Evolutionary conservation across 2,113 vertebrate genomes (phyloP), one percentile per base, ranked within the genome.

Genomic region (Benitochromis conjunctus): DNA sequence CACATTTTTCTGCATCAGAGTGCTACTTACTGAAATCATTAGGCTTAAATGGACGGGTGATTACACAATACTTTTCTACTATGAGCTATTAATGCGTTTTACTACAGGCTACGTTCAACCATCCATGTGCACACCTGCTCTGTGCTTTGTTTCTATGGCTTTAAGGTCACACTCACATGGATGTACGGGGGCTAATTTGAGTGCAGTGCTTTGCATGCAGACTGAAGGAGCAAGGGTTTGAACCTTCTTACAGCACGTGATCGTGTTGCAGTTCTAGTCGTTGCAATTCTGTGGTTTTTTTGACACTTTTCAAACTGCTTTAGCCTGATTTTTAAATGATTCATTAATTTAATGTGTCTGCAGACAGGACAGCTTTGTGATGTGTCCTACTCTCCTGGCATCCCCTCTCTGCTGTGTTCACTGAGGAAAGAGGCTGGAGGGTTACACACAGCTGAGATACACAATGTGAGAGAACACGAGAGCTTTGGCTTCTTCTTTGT

Each of bases 221-320:
- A 14, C 13, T 26, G 38, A 43, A 46, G 38, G 38, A 26, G 13
- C n/a, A 41, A 21, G n/a, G 64, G 64, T 16, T 0, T 5, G 13
- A 71, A 46, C 9, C 13, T 29, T 29, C 58, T 71, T 71, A 46
- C 38, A 71, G 21, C 64, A 2, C 21, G 21, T 69, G 38, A 9
- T 69, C 0, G 7, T 43, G 64, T 26, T 69, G 36, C 36, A 24
- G 7, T 0, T 69, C 1, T 14, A n/a, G 0, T 69, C n/a, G 3
- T 16, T 43, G 38, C 64, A 69, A 4, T 13, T 51, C 7, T 51
- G 4, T 9, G n/a, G 3, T 8, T 34, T 34, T 34, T 34, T 34
- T 14, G 14, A 18, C 48, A 53, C 3, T 3, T 51, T 51, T 51
- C 16, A 51, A 2, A 51, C 5, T 18, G 48, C 16, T 51, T 51